These are phyloP conservation scores for Eurystomus glaucurus DNA, from an alignment of 2,797 vertebrate species.

Conservation along the genomic window DNA sequence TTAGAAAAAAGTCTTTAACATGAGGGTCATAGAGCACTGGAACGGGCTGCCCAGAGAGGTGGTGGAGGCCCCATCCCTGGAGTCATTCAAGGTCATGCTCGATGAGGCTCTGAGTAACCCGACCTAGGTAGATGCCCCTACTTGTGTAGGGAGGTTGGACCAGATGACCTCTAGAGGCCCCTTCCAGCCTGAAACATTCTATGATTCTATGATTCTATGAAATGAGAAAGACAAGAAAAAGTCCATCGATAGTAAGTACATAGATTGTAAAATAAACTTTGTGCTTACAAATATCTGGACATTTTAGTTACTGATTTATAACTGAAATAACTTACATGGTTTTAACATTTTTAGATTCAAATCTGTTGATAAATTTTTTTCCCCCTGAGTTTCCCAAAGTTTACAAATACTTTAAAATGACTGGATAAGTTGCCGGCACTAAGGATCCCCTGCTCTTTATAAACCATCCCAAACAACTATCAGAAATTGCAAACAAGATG, in stretches of 20 bases:
- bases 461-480: background rate
- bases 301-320: background rate
- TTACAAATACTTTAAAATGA: background rate
- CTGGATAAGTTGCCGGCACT: background rate
- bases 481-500: background rate
- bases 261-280: background rate
- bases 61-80: too few species aligned
- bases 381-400: background rate
- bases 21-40: too few species aligned
- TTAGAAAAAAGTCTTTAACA: too few species aligned
- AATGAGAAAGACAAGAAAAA: background rate
- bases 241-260: background rate
- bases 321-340: background rate
- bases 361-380: background rate
- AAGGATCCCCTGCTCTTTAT: background rate
- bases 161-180: too few species aligned
- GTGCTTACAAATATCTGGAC: accelerated
- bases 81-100: too few species aligned
- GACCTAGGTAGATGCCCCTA: too few species aligned
- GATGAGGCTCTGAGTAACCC: too few species aligned
- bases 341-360: background rate
- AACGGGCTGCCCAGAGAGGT: too few species aligned
- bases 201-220: too few species aligned
- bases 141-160: too few species aligned
- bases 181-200: too few species aligned